These are phyloP conservation scores for Pterocles orientalis DNA, from an alignment of 2,113 vertebrate species.

Conservation along the genomic window DNA sequence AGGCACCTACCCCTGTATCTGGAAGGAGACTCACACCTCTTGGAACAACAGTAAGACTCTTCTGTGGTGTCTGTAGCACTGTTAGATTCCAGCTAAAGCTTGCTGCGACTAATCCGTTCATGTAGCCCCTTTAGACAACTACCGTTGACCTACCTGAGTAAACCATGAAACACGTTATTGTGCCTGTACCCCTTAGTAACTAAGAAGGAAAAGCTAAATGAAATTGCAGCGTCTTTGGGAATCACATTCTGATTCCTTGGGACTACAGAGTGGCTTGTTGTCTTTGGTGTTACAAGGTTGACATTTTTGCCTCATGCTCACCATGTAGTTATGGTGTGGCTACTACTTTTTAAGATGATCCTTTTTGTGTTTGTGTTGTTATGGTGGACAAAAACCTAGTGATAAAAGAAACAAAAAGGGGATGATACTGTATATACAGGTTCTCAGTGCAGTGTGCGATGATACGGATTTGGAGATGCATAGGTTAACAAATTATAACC, in stretches of 20 bases:
- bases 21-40: conserved; percentile 40
- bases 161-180: rapidly evolving
- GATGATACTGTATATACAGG: not conserved
- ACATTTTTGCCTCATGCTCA: not conserved
- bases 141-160: not conserved
- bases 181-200: not conserved
- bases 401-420: not conserved
- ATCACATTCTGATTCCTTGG: rapidly evolving
- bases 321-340: rapidly evolving
- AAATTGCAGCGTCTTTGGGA: not conserved
- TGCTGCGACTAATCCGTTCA: not conserved
- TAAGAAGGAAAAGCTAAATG: not conserved
- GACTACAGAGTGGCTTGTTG: not conserved
- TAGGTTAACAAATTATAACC: rapidly evolving
- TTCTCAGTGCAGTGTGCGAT: rapidly evolving
- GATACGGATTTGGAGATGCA: not conserved
- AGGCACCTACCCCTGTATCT: not conserved
- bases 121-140: not conserved
- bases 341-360: not conserved
- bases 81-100: not conserved
- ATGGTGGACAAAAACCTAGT: not conserved
- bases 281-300: not conserved
- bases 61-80: not conserved
- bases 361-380: not conserved
- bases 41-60: conserved; percentile 52